These are phyloP conservation scores for Oopsacas minuta DNA, from an alignment of 37 sponge, comb jelly and placozoan genomes.

Conservation along the genomic window DNA sequence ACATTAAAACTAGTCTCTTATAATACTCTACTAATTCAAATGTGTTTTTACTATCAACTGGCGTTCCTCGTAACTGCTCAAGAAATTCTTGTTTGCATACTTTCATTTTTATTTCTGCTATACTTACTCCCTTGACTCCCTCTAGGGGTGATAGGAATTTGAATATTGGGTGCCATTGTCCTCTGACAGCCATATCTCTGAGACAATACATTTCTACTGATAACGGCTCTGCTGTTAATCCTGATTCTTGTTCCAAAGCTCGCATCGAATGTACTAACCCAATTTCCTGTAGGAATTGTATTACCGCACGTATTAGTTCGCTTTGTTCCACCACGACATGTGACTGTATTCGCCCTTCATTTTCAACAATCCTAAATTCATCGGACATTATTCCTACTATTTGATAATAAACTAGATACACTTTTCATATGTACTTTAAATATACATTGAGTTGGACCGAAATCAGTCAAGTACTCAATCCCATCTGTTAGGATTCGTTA, in stretches of 20 bases:
- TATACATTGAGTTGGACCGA: background rate
- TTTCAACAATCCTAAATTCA: background rate
- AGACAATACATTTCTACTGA: constrained; percentile 41
- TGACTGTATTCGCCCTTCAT: background rate
- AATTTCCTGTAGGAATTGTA: constrained; percentile 30
- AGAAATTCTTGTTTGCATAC: background rate
- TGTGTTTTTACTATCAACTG: background rate
- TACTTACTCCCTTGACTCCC: background rate
- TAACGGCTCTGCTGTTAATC: background rate
- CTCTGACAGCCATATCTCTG: constrained; percentile 42
- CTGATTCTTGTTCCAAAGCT: constrained; percentile 22
- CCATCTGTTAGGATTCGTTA: background rate
- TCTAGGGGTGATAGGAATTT: constrained; percentile 30
- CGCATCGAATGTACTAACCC: constrained; percentile 31
- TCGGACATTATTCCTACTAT: background rate
- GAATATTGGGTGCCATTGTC: constrained; percentile 48
- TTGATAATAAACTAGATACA: too few relatives aligned
- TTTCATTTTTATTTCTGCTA: background rate
- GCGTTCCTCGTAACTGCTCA: background rate
- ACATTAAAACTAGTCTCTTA: background rate
- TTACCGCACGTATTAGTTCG: constrained; percentile 23
- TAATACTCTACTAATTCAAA: constrained; percentile 9
- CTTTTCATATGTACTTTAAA: too few relatives aligned
- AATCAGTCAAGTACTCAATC: background rate
- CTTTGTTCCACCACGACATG: constrained; percentile 23